Evolutionary conservation across 2,888 invertebrate genomes (phyloP), one percentile per base, ranked within the genome.

Genomic region (Nasonia oneida): DNA sequence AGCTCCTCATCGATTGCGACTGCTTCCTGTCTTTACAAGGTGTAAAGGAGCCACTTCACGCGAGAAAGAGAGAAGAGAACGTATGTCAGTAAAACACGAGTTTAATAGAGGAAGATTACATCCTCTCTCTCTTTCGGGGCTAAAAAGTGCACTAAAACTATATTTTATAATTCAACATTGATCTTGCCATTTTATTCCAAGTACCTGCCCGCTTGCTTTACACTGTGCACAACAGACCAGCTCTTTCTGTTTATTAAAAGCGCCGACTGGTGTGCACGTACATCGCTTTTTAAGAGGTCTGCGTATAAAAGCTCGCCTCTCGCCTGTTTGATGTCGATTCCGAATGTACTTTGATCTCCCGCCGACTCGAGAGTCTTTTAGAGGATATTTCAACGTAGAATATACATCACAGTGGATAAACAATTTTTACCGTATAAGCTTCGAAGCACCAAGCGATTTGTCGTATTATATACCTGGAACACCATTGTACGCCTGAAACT

Each of bases 171-270:
- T 78, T 47, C 64, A 39, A 64, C 78, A 42, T 64, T 57, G 64
- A 64, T 64, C 42, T 42, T 42, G 14, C 29, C 78, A 64, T 42
- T 78, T 29, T 64, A 23, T 64, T 78, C 23, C 14, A 64, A 78
- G 78, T 78, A 78, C 42, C 61, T 64, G 64, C 47, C n/a, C 18
- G 61, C 18, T 18, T 18, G 70, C 79, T 70, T 50, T 47, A 67
- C 47, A 76, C n/a, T 15, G 15, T 2, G 57, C 6, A 23, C 18
- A 64, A 64, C 33, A 47, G 64, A 71, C 64, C 33, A 23, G 47
- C 64, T 37, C 39, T 76, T 61, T 37, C 57, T 42, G 39, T 77
- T 83, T 83, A 83, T 83, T 39, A 77, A 83, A 77, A 83, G 83
- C 57, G 53, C 29, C 18, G 53, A 70, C 70, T 50, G 8, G 18